phyloP scores from a whole-genome alignment of 1,140 invertebrate genomes.

The Polypedilum vanderplanki region DNA sequence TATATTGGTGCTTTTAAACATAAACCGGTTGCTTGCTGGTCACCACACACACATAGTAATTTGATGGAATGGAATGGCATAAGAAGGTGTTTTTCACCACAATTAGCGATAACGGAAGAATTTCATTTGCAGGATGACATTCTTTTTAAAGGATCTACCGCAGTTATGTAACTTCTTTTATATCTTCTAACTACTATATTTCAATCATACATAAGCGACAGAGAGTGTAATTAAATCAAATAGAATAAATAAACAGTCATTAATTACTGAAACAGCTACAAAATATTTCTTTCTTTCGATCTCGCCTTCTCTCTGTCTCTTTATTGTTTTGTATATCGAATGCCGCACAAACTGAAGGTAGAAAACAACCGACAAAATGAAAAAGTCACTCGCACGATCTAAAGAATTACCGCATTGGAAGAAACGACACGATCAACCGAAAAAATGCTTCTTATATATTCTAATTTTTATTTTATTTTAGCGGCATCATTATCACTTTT shows the following conservation, averaged over 20 bases:
- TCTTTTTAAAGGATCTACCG: too few species aligned
- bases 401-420: not conserved
- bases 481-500: constrained; percentile 28
- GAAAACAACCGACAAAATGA: not conserved
- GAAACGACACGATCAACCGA: not conserved
- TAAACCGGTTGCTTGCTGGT: too few species aligned
- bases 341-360: not conserved
- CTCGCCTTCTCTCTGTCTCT: too few species aligned
- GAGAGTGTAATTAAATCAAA: constrained; percentile 27
- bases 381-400: not conserved
- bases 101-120: too few species aligned
- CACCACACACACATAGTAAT: too few species aligned
- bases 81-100: too few species aligned
- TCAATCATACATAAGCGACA: too few species aligned
- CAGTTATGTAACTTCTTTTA: not conserved
- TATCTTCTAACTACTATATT: too few species aligned
- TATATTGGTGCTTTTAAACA: too few species aligned
- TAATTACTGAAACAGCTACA: constrained; percentile 28
- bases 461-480: constrained; percentile 28
- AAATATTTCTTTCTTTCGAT: not conserved
- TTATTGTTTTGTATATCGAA: not conserved
- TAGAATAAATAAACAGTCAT: constrained; percentile 22
- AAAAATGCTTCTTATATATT: constrained; percentile 22
- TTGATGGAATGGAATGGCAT: too few species aligned
- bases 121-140: too few species aligned